phyloP scores from a whole-genome alignment of 2,888 invertebrate genomes.

The Agelastica alni region DNA sequence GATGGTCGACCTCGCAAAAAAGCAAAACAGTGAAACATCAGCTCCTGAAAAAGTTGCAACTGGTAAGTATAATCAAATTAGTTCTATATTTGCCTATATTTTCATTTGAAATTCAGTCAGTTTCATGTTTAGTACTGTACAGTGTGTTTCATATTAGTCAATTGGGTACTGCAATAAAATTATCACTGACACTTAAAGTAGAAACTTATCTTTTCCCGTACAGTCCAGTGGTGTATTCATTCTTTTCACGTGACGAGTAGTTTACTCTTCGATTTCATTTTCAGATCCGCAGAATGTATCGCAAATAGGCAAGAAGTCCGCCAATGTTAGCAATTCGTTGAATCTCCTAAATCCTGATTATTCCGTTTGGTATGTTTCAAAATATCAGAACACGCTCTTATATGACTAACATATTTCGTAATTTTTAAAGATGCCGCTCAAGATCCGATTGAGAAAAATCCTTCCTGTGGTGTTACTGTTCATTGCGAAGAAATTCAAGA shows the following conservation, averaged over 20 bases:
- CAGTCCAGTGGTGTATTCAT: no score
- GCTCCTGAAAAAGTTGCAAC: no score
- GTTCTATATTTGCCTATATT: background rate
- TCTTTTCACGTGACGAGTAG: background rate
- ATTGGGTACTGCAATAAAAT: background rate
- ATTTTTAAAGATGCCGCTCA: background rate
- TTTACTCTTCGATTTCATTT: background rate
- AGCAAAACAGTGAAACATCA: no score
- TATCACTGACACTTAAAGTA: no score
- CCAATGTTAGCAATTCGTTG: background rate
- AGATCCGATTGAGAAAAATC: background rate
- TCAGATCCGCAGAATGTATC: background rate
- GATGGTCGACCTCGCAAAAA: background rate
- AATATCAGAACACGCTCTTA: background rate
- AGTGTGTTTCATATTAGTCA: no score
- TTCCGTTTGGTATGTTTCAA: conserved; percentile 15
- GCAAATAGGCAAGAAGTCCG: background rate
- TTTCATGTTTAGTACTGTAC: background rate
- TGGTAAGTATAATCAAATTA: no score
- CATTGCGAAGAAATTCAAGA: conserved; percentile 6
- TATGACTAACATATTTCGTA: background rate
- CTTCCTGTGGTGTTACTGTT: background rate
- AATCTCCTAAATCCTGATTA: background rate
- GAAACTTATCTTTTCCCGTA: no score
- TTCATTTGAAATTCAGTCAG: background rate